Base-by-base conservation (phyloP, 2,888 invertebrate species). In the Stenurella melanura region DNA sequence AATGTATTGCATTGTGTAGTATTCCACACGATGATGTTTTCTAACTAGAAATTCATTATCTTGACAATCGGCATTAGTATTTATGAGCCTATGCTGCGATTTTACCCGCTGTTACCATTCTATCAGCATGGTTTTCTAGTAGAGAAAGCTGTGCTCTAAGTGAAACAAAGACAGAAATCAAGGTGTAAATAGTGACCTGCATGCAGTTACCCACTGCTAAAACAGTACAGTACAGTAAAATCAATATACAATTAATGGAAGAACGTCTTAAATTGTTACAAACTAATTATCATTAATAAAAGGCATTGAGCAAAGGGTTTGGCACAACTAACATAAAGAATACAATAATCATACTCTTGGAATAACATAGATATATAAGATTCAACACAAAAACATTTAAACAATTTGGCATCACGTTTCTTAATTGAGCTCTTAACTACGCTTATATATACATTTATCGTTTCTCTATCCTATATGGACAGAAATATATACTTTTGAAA, bases 251-350 rank as follows among this genome's bases (percentile, higher is more conserved):
- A 50, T n/a, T n/a, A 64, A 19, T 58, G 60, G 60, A 72, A 72
- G 50, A 72, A 76, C 76, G 34, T 71, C 42, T n/a, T 50, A n/a
- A 75, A 71, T 71, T 79, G 74, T 79, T 75, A 77, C 76, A 79
- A 63, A 63, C 30, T 63, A 63, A 63, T 30, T 63, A 34, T 61
- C 50, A 69, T 26, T 67, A 42, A 54, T 50, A 67, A 67, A 79
- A 75, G 70, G 58, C 58, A 74, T 81, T 82, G 82, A 82, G 82
- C 82, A 82, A 82, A 77, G 67, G 76, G 74, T 80, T 83, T 79
- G 80, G 80, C 81, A 81, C 79, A 74, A 70, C 56, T 74, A 77
- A 73, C 70, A 18, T 69, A 30, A 50, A 15, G 21, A 69, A 58
- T 17, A 67, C 56, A 67, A 11, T 56, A 21, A 54, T 15, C 17